A percentile compares a stretch with the other conserved stretches of the same genome.
phyloP scores from a whole-genome alignment of 2,113 vertebrate genomes.

The Hippocampus barbouri region DNA sequence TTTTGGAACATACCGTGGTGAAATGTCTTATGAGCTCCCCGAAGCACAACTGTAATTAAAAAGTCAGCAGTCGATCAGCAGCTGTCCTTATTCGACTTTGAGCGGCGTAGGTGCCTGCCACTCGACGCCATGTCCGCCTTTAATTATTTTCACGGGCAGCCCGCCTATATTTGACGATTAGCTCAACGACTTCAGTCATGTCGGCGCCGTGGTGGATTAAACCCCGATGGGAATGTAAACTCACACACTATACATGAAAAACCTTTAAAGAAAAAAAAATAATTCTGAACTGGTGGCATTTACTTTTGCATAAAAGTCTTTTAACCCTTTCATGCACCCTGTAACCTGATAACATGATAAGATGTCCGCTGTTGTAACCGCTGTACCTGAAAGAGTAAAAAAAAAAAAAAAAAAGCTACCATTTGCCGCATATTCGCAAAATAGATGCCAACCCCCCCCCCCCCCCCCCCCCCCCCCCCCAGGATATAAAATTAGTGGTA shows the following conservation, averaged over 20 bases:
- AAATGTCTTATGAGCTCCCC: background rate
- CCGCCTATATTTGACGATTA: background rate
- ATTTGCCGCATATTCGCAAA: background rate
- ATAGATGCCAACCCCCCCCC: background rate
- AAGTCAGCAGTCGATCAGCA: constrained; percentile 3
- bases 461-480: background rate
- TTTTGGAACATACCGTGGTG: background rate
- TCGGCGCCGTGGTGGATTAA: background rate
- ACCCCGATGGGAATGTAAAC: background rate
- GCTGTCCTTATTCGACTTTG: background rate
- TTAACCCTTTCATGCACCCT: too few species aligned
- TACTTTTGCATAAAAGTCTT: too few species aligned
- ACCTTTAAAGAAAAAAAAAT: background rate
- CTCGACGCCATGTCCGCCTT: background rate
- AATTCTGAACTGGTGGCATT: background rate
- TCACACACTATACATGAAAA: background rate
- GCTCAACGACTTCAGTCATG: background rate
- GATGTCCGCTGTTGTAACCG: too few species aligned
- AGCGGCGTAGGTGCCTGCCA: background rate
- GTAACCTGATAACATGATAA: too few species aligned
- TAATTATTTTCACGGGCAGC: background rate
- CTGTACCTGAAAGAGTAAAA: too few species aligned
- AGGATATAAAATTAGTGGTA: background rate
- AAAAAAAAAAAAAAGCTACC: background rate
- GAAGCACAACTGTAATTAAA: constrained; percentile 8